Percentiles rank a stretch among this genome's conserved stretches.
Evolutionary conservation across 2,113 vertebrate genomes (phyloP).

Genomic region (Ramphastos sulfuratus): DNA sequence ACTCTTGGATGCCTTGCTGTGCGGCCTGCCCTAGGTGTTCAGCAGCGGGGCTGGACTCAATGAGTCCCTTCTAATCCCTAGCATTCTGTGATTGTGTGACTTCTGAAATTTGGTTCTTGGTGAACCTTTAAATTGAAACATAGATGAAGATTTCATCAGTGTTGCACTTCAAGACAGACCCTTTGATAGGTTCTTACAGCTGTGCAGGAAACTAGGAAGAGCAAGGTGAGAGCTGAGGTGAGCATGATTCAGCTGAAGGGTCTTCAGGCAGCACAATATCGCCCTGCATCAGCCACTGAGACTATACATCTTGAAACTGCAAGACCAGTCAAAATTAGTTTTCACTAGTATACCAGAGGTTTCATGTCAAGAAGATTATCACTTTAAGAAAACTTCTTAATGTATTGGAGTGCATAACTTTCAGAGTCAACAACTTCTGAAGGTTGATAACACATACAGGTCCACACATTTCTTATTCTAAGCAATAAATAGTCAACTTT

Average conservation of each 20-base stretch:
- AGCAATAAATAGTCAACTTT: not conserved
- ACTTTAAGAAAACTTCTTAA: not conserved
- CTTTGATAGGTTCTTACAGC: not conserved
- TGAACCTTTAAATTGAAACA: not conserved
- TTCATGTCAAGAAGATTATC: not conserved
- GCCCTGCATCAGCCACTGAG: not conserved
- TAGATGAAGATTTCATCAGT: not conserved
- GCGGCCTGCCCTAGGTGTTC: too few relatives aligned
- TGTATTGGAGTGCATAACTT: not conserved
- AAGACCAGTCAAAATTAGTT: not conserved
- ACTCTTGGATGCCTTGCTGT: too few relatives aligned
- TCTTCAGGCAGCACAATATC: not conserved
- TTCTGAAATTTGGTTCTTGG: not conserved
- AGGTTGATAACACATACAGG: not conserved
- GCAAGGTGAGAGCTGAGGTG: not conserved
- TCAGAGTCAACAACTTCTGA: conserved; percentile 10
- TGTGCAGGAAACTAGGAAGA: not conserved
- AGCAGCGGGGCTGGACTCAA: too few relatives aligned
- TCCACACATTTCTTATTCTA: not conserved
- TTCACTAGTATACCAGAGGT: not conserved
- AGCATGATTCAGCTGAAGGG: rapidly evolving
- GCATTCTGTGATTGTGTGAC: not conserved
- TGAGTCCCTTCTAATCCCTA: too few relatives aligned
- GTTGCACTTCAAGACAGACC: not conserved
- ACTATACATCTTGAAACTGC: not conserved